Base-by-base conservation (phyloP, 2,888 invertebrate species). In the Agrotis segetum region DNA sequence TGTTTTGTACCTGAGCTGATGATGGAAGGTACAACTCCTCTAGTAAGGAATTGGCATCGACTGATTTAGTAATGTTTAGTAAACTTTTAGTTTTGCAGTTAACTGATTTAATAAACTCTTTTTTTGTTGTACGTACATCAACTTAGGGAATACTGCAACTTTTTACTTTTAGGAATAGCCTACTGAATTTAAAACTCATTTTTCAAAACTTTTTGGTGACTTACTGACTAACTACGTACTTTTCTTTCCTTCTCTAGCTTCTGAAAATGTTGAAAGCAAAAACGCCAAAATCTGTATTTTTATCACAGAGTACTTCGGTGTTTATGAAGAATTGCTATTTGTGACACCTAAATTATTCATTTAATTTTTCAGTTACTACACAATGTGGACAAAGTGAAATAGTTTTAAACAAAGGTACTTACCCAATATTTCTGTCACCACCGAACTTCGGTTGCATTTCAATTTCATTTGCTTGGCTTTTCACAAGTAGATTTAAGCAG, bases 171-270 rank as follows among this genome's bases (percentile, higher is more conserved):
- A 24, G 24, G 24, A 2, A 24, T 24, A 24, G 24, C 24, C 24
- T 29, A 29, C 44, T 70, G 49, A 50, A 62, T 44, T 44, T n/a
- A 14, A 17, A 71, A 71, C 74, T 71, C 53, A 63, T 74, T 71
- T 74, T 17, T 40, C 5, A 7, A 47, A 71, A 47, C 71, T 71
- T 13, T 71, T 53, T 76, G 17, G 24, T 56, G 50, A n/a, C 13
- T 56, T 19, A 65, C 24, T 53, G 74, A 53, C 74, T 64, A 24
- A 4, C 46, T 16, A 17, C 14, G 1, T 72, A 44, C 2, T 64
- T 62, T 74, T 70, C 46, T 63, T 62, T 74, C 73, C 14, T 74
- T 40, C 59, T 29, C 1, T 29, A 24, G 1, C 40, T 64, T 67
- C 9, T 44, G 44, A 67, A 49, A 75, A 55, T 71, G 34, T 59